Conservation (phyloP, 2,888 invertebrate genomes). For the Myathropa florea region DNA sequence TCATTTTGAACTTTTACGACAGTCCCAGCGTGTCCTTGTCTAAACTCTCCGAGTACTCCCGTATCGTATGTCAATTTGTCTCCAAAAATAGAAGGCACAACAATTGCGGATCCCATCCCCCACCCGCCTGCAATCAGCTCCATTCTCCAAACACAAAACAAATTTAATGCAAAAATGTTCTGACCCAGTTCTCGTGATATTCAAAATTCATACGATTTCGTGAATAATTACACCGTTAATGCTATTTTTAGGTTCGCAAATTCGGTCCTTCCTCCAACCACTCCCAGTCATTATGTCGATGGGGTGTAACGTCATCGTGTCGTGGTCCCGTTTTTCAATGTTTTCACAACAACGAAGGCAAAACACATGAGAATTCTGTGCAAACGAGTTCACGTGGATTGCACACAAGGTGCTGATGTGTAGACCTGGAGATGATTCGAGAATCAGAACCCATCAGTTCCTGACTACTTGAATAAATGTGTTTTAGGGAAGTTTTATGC, state of each 20-base stretch:
- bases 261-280: neutral
- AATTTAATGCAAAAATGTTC: neutral
- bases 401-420: neutral
- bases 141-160: neutral
- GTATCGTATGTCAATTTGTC: neutral
- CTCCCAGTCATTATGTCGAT: neutral
- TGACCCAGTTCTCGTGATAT: conserved; percentile 33
- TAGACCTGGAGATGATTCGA: neutral
- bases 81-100: neutral
- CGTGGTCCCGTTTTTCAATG: neutral
- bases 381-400: conserved; percentile 38
- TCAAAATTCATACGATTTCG: conserved; percentile 34
- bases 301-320: neutral
- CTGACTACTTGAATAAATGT: neutral
- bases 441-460: neutral
- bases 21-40: neutral
- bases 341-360: neutral
- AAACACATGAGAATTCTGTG: conserved; percentile 9
- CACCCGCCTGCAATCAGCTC: neutral
- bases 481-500: neutral
- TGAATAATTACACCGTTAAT: conserved; percentile 26
- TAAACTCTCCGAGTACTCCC: neutral
- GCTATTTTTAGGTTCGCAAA: conserved; percentile 17
- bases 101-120: neutral
- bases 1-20: neutral